Evolutionary conservation across 1,140 invertebrate species (phyloP), one percentile per base, ranked within the genome.

Genomic region (Scaptomyza hsui): DNA sequence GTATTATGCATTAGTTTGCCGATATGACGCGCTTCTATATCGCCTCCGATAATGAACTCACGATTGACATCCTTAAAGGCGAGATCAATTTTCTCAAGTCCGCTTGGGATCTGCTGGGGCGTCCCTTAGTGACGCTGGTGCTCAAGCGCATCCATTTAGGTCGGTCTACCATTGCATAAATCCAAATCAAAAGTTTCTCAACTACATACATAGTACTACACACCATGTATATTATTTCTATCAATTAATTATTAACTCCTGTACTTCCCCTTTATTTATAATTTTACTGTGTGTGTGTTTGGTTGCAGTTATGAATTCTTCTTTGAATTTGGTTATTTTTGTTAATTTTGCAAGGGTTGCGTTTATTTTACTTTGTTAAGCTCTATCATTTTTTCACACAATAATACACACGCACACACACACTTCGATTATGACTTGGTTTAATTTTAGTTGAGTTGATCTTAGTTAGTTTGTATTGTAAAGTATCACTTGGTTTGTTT

Each of bases 71-170:
- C 92, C 97, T 98, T 93, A 98, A 97, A 94, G 96, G 96, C 88
- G 97, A 98, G 94, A 96, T 98, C 90, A 97, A 97, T 94, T 98
- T 98, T 94, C 95, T 98, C 93, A 98, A 98, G 93, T 97, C 96
- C 77, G 97, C 96, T 91, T 98, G 97, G 97, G 97, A 97, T 93
- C 96, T 98, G 92, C 94, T 97, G 91, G 97, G 97, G 75, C 94
- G 97, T 89, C 97, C 97, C 55, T 94, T 97, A 85, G 96, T 98
- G 91, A 96, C 97, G 72, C 94, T 99, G 92, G 95, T 96, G 85
- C 93, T 98, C 92, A 96, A 96, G 93, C 95, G 95, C 92, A 94
- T 96, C 91, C 96, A 99, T 92, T 94, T 99, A 97, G 98, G 98
- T 98, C 96, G 92, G 92, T 91, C 52, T 49, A 63, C 3, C 18